These are phyloP conservation scores for Polyommatus iphigenia DNA, from an alignment of 2,888 invertebrate species.

Conservation along the genomic window DNA sequence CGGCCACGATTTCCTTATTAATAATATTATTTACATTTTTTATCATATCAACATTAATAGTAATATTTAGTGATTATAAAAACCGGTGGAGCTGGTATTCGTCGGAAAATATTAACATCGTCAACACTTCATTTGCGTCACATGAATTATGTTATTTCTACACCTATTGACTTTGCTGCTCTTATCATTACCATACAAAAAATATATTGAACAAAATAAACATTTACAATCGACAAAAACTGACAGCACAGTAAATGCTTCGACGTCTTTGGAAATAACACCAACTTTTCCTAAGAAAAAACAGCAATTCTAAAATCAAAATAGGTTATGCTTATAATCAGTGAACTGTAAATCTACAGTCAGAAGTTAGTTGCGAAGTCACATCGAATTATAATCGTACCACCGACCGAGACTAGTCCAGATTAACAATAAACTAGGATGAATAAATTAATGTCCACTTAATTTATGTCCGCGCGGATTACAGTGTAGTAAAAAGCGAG, in stretches of 20 bases:
- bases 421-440: slow-evolving; percentile 21
- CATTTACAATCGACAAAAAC: background rate
- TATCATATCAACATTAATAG: slow-evolving; percentile 11
- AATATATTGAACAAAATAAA: background rate
- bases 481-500: slow-evolving; percentile 8
- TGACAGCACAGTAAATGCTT: background rate
- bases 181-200: background rate
- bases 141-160: background rate
- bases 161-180: background rate
- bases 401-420: slow-evolving; percentile 14
- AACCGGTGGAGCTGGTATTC: background rate
- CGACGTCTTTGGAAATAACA: background rate
- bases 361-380: background rate
- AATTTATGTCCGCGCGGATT: slow-evolving; percentile 15
- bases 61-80: background rate
- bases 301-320: background rate
- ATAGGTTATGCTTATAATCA: background rate
- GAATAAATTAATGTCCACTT: slow-evolving; percentile 21
- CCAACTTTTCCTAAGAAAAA: background rate
- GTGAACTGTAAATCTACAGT: background rate
- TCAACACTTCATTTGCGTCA: slow-evolving; percentile 8
- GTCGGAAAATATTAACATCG: background rate
- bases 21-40: slow-evolving; percentile 30
- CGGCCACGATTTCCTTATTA: slow-evolving; percentile 56
- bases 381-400: background rate